A percentile compares a stretch with the other conserved stretches of the same genome.
These are phyloP conservation scores for Anguilla pacifica DNA, from an alignment of 2,797 vertebrate genomes.

Conservation along the genomic window DNA sequence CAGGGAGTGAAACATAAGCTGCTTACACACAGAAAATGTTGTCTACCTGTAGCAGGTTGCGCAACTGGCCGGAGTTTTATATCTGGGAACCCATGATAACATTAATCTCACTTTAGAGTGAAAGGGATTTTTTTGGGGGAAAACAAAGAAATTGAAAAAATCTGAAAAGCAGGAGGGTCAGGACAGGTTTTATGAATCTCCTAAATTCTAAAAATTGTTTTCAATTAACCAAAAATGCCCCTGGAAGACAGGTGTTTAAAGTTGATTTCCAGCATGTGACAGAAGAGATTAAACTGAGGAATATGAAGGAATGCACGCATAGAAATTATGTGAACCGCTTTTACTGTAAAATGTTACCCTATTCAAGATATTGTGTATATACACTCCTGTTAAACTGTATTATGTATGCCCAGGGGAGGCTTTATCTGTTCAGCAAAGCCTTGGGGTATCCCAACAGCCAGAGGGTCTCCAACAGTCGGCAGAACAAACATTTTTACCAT, in stretches of 20 bases:
- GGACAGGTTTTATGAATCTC: slow-evolving; percentile 11
- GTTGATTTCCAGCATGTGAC: too few relatives aligned
- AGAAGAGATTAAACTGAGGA: too few relatives aligned
- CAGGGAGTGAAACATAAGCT: slow-evolving; percentile 29
- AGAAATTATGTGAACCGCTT: too few relatives aligned
- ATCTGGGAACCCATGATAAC: slow-evolving; percentile 28
- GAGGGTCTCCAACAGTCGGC: too few relatives aligned
- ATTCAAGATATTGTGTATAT: too few relatives aligned
- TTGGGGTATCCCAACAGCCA: too few relatives aligned
- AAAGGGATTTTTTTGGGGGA: slow-evolving; percentile 22
- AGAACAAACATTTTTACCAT: too few relatives aligned
- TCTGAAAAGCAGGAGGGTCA: background rate
- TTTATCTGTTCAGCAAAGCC: too few relatives aligned
- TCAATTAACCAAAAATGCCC: background rate
- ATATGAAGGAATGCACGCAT: too few relatives aligned
- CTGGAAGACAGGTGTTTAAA: background rate
- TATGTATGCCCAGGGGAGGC: too few relatives aligned
- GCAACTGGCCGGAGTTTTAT: slow-evolving; percentile 24
- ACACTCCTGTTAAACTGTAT: too few relatives aligned
- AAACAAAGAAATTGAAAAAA: slow-evolving; percentile 25
- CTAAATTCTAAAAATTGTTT: background rate
- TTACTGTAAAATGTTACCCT: too few relatives aligned
- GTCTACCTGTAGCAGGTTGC: slow-evolving; percentile 31
- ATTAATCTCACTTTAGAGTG: slow-evolving; percentile 28
- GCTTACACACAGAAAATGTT: slow-evolving; percentile 32